Conservation (phyloP, 2,888 invertebrate genomes). For the Copidosoma aretas region DNA sequence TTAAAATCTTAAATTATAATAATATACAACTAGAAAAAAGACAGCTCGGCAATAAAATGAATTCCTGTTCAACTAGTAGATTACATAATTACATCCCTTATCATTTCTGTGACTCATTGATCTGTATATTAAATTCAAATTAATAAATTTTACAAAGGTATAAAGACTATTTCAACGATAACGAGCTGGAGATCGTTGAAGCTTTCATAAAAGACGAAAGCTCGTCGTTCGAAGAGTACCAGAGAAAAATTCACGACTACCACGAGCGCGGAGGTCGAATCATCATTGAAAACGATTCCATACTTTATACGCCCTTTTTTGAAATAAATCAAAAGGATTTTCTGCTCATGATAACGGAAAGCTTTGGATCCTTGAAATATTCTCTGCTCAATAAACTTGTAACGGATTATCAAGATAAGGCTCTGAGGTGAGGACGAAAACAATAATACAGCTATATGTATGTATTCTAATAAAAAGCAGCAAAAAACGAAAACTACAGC, state of each 20-base stretch:
- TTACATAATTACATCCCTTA: too few species aligned
- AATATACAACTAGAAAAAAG: too few species aligned
- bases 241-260: constrained; percentile 68
- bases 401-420: constrained; percentile 78
- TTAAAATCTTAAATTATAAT: too few species aligned
- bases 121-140: constrained; percentile 4
- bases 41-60: too few species aligned
- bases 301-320: constrained; percentile 82
- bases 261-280: constrained; percentile 70
- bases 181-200: constrained; percentile 62
- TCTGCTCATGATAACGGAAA: constrained; percentile 72
- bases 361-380: constrained; percentile 74
- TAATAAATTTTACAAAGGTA: constrained; percentile 45
- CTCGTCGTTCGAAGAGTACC: constrained; percentile 71
- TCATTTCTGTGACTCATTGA: neutral
- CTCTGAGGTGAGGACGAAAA: constrained; percentile 62
- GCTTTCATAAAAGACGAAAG: constrained; percentile 72
- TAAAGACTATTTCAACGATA: constrained; percentile 50
- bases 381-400: constrained; percentile 77
- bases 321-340: constrained; percentile 82
- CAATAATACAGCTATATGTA: too few species aligned
- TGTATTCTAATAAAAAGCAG: too few species aligned
- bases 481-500: neutral
- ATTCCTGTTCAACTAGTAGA: too few species aligned
- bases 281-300: constrained; percentile 68